Percentiles rank a stretch among this genome's conserved stretches.
These are phyloP conservation scores for Corvus cornix DNA, from an alignment of 2,113 vertebrate genomes.

Conservation along the genomic window DNA sequence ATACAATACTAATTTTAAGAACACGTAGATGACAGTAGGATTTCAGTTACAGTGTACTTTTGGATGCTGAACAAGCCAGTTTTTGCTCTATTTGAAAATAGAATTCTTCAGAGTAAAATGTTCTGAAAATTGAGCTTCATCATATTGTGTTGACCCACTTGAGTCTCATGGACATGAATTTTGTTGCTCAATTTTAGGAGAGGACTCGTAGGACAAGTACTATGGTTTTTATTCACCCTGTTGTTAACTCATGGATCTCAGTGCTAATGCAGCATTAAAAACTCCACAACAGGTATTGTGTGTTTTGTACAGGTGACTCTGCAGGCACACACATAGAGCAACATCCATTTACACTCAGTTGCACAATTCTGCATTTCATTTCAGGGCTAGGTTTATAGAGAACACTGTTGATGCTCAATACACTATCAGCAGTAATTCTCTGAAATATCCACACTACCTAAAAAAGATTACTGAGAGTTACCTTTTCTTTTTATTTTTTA, in stretches of 20 bases:
- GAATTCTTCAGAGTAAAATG: neutral
- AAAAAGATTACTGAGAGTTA: neutral
- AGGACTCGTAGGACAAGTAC: neutral
- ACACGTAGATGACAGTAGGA: neutral
- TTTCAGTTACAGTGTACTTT: neutral
- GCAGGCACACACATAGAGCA: neutral
- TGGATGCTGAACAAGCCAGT: neutral
- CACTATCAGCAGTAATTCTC: neutral
- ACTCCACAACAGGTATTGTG: rapidly evolving
- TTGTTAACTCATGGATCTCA: neutral
- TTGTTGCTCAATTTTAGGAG: neutral
- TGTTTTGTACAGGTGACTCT: neutral
- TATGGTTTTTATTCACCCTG: neutral
- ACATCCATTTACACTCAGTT: neutral
- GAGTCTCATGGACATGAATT: neutral
- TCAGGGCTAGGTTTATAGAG: neutral
- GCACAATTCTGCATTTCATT: neutral
- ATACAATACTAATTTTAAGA: neutral
- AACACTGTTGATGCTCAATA: neutral
- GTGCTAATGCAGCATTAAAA: neutral
- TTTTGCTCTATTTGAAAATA: neutral
- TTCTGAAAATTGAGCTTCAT: neutral
- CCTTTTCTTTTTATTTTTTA: neutral
- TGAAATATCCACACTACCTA: neutral
- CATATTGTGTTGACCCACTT: neutral